Evolutionary conservation across 1,140 invertebrate genomes (phyloP).

Genomic region (Mizuhopecten yessoensis): DNA sequence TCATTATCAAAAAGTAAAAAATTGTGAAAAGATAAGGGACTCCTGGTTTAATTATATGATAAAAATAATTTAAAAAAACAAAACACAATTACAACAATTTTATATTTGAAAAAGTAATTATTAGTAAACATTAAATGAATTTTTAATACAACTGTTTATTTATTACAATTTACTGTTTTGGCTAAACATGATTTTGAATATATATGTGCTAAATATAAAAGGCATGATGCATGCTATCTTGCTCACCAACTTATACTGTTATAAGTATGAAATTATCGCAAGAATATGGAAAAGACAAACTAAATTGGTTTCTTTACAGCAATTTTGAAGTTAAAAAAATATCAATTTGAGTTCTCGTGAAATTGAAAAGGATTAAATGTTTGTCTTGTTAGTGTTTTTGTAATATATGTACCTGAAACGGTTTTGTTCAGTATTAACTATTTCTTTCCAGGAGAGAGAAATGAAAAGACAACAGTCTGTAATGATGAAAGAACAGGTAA

Average conservation of each 20-base stretch:
- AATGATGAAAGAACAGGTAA: conserved; percentile 94
- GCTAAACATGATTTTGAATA: too few species aligned
- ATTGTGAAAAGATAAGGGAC: too few species aligned
- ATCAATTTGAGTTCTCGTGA: not conserved
- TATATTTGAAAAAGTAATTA: too few species aligned
- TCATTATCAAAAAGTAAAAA: too few species aligned
- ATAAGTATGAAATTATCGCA: not conserved
- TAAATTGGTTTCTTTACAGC: not conserved
- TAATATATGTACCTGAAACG: not conserved
- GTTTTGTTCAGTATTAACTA: not conserved
- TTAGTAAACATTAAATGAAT: too few species aligned
- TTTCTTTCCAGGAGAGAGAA: conserved; percentile 90
- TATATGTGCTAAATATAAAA: conserved; percentile 15
- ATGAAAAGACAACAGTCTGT: conserved; percentile 93
- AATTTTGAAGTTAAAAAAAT: not conserved
- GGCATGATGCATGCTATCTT: not conserved
- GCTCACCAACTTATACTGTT: not conserved
- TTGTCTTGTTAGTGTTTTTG: not conserved
- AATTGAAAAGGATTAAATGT: not conserved
- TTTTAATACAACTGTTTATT: too few species aligned
- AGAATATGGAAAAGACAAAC: not conserved
- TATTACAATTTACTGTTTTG: too few species aligned
- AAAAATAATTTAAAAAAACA: too few species aligned
- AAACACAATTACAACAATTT: too few species aligned
- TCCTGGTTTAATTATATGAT: too few species aligned